phyloP scores from a whole-genome alignment of 2,113 vertebrate species.

The Caloenas nicobarica region DNA sequence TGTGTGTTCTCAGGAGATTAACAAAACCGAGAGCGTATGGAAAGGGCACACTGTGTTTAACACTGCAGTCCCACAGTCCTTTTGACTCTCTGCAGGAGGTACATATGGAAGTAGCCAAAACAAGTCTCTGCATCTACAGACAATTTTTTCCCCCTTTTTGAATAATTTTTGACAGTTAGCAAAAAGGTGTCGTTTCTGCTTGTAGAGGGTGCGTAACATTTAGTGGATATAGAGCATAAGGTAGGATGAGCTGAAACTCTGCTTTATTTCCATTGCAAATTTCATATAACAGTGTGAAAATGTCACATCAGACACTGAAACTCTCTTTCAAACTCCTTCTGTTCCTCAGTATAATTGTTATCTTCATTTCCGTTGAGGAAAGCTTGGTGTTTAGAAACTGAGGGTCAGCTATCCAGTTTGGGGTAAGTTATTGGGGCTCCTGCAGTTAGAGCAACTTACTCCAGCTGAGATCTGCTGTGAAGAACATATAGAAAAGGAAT shows the following conservation, averaged over 20 bases:
- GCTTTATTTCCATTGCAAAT: constrained; percentile 43
- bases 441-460: neutral
- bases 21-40: neutral
- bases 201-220: neutral
- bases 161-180: neutral
- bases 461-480: neutral
- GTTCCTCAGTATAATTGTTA: neutral
- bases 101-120: neutral
- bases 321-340: neutral
- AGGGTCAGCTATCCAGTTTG: neutral
- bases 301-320: neutral
- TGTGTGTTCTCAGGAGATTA: neutral
- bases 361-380: neutral
- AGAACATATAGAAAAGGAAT: neutral
- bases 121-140: neutral
- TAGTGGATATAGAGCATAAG: neutral
- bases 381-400: neutral
- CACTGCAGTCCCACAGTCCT: neutral
- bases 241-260: neutral
- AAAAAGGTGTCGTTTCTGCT: constrained; percentile 1
- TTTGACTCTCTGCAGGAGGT: neutral
- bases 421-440: neutral
- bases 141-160: neutral
- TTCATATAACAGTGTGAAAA: neutral
- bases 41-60: neutral